Evolutionary conservation across 2,113 vertebrate genomes (phyloP).

Genomic region (Phylloscopus trochilus): DNA sequence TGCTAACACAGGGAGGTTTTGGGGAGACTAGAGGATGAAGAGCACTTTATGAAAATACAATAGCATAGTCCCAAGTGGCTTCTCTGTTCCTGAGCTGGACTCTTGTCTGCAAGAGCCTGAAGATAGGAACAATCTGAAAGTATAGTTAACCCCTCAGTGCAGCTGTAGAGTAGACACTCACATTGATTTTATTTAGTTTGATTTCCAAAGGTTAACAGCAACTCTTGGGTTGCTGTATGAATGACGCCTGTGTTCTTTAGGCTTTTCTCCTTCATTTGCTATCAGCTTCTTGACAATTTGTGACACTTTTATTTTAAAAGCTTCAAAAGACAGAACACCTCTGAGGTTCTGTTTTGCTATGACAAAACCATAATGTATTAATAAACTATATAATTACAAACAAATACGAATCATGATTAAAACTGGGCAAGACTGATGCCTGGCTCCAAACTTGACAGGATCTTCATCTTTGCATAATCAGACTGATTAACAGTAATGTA

Average conservation of each 20-base stretch:
- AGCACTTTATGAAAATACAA: neutral
- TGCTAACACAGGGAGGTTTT: neutral
- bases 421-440: neutral
- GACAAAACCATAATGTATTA: neutral
- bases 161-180: neutral
- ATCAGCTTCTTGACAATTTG: neutral
- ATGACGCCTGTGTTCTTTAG: neutral
- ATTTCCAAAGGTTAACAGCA: neutral
- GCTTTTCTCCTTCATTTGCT: neutral
- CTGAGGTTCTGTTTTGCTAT: neutral
- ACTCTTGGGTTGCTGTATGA: neutral
- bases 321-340: neutral
- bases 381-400: neutral
- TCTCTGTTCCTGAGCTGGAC: neutral
- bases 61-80: neutral
- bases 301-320: neutral
- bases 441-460: neutral
- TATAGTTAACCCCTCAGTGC: neutral
- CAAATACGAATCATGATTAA: neutral
- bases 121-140: neutral
- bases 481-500: neutral
- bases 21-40: neutral
- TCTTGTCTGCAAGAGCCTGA: neutral
- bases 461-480: neutral
- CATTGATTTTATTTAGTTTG: neutral